phyloP scores from a whole-genome alignment of 2,888 invertebrate genomes.

The Eucera pruinosa region DNA sequence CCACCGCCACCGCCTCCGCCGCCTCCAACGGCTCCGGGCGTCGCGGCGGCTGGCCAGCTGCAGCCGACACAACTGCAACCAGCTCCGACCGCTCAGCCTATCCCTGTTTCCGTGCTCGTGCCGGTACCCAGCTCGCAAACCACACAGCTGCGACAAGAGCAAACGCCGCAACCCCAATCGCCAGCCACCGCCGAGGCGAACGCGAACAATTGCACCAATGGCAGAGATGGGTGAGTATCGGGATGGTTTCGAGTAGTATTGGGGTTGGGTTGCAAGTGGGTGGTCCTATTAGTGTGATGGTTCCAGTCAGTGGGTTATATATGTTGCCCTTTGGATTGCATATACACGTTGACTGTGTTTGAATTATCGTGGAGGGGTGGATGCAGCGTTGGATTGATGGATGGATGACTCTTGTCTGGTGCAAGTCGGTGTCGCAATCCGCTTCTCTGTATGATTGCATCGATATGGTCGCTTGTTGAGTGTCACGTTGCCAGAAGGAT shows the following conservation, averaged over 20 bases:
- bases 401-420: constrained; percentile 7
- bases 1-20: constrained; percentile 80
- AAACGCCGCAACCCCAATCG: constrained; percentile 76
- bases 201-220: constrained; percentile 66
- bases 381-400: not conserved
- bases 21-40: constrained; percentile 39
- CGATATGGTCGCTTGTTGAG: not conserved
- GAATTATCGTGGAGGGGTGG: not conserved
- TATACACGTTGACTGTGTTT: not conserved
- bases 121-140: constrained; percentile 76
- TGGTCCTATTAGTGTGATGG: too few relatives aligned
- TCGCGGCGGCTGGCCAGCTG: constrained; percentile 34
- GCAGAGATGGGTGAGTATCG: constrained; percentile 67
- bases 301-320: too few relatives aligned
- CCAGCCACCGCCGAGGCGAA: constrained; percentile 77
- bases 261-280: too few relatives aligned
- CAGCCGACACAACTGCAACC: constrained; percentile 63
- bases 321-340: not conserved
- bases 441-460: not conserved
- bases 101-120: constrained; percentile 80
- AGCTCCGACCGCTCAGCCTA: constrained; percentile 70
- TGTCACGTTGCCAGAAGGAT: not conserved
- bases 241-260: not conserved
- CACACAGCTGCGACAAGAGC: constrained; percentile 67
- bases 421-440: constrained; percentile 7